Base-by-base conservation (phyloP, 2,888 invertebrate species). In the Brassicogethes aeneus region DNA sequence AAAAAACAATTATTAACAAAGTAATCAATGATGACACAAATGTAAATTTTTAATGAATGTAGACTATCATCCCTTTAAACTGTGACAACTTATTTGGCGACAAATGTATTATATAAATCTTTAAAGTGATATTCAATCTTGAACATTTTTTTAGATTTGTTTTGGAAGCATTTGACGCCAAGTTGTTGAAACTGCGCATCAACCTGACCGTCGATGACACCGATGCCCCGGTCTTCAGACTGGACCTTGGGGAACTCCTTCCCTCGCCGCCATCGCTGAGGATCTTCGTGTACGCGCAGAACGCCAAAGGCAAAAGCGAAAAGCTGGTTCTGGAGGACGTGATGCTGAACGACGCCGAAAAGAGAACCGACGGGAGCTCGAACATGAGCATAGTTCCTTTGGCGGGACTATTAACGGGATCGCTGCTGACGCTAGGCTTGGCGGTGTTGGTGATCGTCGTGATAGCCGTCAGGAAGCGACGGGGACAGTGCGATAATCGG, bases 231-330 rank as follows among this genome's bases (percentile, higher is more conserved):
- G 65, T 78, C 36, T 82, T 82, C 61, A 74, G 78, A 44, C 62
- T 81, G 54, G 79, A 80, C 52, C 59, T 82, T 35, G 71, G 73
- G 2, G 82, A 82, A 57, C 66, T 83, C 41, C 69, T 81, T 35
- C 74, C 80, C 1, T 70, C 65, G 54, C 71, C 75, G 46, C 76
- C 81, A 34, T 81, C 83, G 17, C 74, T 86, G 55, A 80, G 84
- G 61, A 74, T 91, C 51, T 78, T 85, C 48, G 82, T 87, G 52
- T 91, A 86, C 66, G 84, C 90, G 42, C 79, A 78, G 53, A 91
- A 91, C 69, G 80, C 85, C 45, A 91, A 91, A 66, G 91, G 91
- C 39, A 79, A 82, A 48, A 87, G 89, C 45, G 89, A 88, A 56
- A 80, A 82, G 54, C 79, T 84, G 45, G 73, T 88, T 5, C 72